A percentile compares a stretch with the other conserved stretches of the same genome.
These are phyloP conservation scores for Ochropleura plecta DNA, from an alignment of 2,888 invertebrate genomes.

Conservation along the genomic window DNA sequence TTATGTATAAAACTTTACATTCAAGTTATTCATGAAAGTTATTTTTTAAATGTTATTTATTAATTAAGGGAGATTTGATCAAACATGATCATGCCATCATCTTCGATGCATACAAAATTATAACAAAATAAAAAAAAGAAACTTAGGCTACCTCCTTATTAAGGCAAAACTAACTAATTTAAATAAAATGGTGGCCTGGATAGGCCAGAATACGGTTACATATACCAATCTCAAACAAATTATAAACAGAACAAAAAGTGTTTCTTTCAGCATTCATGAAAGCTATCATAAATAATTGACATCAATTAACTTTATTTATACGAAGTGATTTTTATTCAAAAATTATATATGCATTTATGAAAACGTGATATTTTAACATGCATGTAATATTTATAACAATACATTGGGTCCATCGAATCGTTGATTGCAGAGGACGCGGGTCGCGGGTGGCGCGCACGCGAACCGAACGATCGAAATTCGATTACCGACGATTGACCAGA, in stretches of 20 bases:
- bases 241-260: no score
- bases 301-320: slow-evolving; percentile 44
- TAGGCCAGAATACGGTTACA: no score
- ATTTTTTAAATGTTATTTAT: no score
- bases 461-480: slow-evolving; percentile 76
- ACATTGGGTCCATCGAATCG: slow-evolving; percentile 80
- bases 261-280: neutral
- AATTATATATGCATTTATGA: slow-evolving; percentile 32
- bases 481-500: slow-evolving; percentile 78
- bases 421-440: slow-evolving; percentile 78
- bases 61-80: no score
- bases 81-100: no score
- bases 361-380: slow-evolving; percentile 67
- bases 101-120: no score
- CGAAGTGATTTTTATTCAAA: slow-evolving; percentile 16
- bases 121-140: no score
- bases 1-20: neutral
- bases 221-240: no score
- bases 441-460: slow-evolving; percentile 78
- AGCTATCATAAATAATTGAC: slow-evolving; percentile 6
- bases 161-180: no score
- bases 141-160: no score
- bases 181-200: no score
- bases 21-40: neutral
- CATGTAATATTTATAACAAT: slow-evolving; percentile 73